A percentile compares a stretch with the other conserved stretches of the same genome.
These are phyloP conservation scores for Scaptomyza hsui DNA, from an alignment of 1,140 invertebrate genomes.

Conservation along the genomic window DNA sequence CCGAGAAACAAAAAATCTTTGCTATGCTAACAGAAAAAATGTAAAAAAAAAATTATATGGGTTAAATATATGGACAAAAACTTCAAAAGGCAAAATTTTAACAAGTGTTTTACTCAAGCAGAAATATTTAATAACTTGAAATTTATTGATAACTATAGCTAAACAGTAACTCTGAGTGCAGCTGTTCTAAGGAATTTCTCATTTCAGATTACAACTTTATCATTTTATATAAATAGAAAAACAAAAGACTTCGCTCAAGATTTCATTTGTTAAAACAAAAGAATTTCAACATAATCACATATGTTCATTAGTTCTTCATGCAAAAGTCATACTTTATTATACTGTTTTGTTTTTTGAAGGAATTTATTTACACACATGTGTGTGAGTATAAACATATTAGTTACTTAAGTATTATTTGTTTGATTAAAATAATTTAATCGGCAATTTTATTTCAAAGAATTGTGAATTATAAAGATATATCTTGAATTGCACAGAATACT, in stretches of 20 bases:
- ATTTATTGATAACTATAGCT: not conserved
- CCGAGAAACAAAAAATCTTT: slow-evolving; percentile 32
- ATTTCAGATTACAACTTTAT: not conserved
- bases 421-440: no score
- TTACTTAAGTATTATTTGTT: not conserved
- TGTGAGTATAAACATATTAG: not conserved
- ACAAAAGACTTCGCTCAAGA: no score
- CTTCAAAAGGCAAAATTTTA: slow-evolving; percentile 7
- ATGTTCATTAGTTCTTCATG: no score
- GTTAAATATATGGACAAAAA: slow-evolving; percentile 39
- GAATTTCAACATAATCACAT: not conserved
- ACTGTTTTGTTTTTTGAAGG: not conserved
- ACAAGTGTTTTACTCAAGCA: slow-evolving; percentile 14
- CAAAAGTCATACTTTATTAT: no score
- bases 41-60: slow-evolving; percentile 53
- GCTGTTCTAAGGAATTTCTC: not conserved
- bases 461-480: no score
- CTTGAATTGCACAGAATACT: no score
- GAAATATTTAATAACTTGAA: not conserved
- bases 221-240: not conserved
- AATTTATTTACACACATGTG: not conserved
- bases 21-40: slow-evolving; percentile 40
- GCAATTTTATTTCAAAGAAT: no score
- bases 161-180: not conserved
- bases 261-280: not conserved